These are phyloP conservation scores for Oryzias melastigma DNA, from an alignment of 2,113 vertebrate species.

Conservation along the genomic window DNA sequence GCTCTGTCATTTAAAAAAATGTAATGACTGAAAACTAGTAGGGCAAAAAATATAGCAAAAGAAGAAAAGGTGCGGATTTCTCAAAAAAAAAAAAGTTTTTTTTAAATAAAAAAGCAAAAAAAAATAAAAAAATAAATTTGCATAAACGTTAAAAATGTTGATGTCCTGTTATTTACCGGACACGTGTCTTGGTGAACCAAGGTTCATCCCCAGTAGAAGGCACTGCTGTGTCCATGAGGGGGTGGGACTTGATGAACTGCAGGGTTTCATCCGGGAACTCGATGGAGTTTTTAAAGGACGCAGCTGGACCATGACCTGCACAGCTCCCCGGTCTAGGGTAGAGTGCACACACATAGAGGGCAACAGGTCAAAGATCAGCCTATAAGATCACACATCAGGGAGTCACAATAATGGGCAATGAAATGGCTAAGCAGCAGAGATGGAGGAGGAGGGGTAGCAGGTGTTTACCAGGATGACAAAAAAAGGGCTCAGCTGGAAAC, in stretches of 20 bases:
- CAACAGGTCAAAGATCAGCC: conserved; percentile 70
- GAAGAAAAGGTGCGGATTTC: too few relatives aligned
- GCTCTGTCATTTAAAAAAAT: too few relatives aligned
- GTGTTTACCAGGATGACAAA: conserved; percentile 63
- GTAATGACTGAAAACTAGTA: too few relatives aligned
- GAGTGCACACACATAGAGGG: conserved; percentile 37
- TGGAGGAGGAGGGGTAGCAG: conserved; percentile 37
- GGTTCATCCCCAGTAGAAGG: conserved; percentile 91
- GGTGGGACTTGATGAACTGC: conserved; percentile 97
- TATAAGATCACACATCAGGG: conserved; percentile 41
- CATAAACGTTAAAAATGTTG: too few relatives aligned
- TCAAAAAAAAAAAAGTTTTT: too few relatives aligned
- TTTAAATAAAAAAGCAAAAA: too few relatives aligned
- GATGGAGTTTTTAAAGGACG: conserved; percentile 90
- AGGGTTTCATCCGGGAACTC: conserved; percentile 97
- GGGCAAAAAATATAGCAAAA: too few relatives aligned
- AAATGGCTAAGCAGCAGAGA: conserved; percentile 37
- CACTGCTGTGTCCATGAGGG: conserved; percentile 93
- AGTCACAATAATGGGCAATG: conserved; percentile 39
- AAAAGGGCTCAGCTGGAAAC: conserved; percentile 61
- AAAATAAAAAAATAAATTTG: too few relatives aligned
- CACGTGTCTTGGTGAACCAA: conserved; percentile 98
- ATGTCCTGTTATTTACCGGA: conserved; percentile 79
- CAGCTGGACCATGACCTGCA: conserved; percentile 88
- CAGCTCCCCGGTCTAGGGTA: conserved; percentile 91